Percentiles rank a stretch among this genome's conserved stretches.
These are phyloP conservation scores for Meliscaeva auricollis DNA, from an alignment of 2,888 invertebrate species.

Conservation along the genomic window DNA sequence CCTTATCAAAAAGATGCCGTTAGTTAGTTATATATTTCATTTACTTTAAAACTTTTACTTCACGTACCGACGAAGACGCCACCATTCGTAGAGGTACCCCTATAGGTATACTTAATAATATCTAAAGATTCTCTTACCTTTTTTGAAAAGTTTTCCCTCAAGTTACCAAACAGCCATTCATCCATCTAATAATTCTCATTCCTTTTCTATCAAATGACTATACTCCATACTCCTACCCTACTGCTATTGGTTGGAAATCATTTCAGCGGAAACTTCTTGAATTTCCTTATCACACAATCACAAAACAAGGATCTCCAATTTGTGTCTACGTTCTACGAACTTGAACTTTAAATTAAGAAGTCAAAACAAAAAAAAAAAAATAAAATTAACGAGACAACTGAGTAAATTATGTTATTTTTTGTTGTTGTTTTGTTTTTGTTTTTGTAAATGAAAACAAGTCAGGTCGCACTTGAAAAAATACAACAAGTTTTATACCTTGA, in stretches of 20 bases:
- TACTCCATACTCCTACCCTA: not conserved
- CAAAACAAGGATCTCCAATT: constrained; percentile 66
- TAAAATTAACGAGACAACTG: constrained; percentile 37
- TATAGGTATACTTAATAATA: not conserved
- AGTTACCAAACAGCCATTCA: constrained; percentile 20
- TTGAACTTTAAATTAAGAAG: constrained; percentile 71
- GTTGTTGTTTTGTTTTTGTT: not conserved
- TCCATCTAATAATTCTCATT: constrained; percentile 18
- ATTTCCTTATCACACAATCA: constrained; percentile 64
- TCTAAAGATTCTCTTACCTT: constrained; percentile 12
- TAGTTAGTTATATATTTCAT: constrained; percentile 24
- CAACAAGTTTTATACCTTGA: constrained; percentile 5
- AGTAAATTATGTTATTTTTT: constrained; percentile 65
- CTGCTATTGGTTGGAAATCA: constrained; percentile 22
- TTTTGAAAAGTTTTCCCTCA: constrained; percentile 40
- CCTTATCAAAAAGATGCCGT: constrained; percentile 59
- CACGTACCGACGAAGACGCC: too few relatives aligned
- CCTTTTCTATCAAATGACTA: too few relatives aligned
- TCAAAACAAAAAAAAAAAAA: constrained; percentile 28
- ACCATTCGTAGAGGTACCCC: constrained; percentile 7
- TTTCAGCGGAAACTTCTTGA: constrained; percentile 44
- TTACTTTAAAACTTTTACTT: constrained; percentile 44
- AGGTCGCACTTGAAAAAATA: constrained; percentile 34
- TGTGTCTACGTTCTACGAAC: constrained; percentile 52
- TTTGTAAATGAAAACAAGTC: constrained; percentile 31